Evolutionary conservation across 2,888 invertebrate species (phyloP).

Genomic region (Ptychoptera albimana): DNA sequence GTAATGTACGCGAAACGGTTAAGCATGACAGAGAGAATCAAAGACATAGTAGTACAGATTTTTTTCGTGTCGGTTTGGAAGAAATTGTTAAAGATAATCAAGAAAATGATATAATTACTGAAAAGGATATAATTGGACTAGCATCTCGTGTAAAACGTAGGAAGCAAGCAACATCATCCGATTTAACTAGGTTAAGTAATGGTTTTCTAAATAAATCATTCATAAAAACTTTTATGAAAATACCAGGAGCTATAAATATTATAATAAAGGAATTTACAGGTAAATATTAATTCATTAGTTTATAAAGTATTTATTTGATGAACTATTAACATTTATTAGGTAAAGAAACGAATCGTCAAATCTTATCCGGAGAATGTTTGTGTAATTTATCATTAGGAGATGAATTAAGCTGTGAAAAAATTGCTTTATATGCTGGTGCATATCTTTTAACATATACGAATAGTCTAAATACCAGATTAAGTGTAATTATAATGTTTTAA

Average conservation of each 20-base stretch:
- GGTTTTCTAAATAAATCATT: conserved; percentile 24
- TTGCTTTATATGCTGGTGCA: conserved; percentile 20
- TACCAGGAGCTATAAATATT: conserved; percentile 23
- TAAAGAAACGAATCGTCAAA: conserved; percentile 17
- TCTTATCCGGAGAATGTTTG: conserved; percentile 22
- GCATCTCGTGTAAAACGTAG: conserved; percentile 23
- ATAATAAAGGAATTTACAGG: conserved; percentile 26
- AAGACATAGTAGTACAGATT: conserved; percentile 18
- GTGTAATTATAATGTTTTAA: conserved; percentile 9
- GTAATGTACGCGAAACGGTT: conserved; percentile 14
- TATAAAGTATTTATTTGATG: neutral
- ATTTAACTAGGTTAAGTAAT: conserved; percentile 23
- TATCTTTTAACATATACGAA: conserved; percentile 24
- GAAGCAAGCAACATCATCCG: conserved; percentile 22
- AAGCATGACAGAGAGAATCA: conserved; percentile 16
- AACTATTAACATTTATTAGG: conserved; percentile 13
- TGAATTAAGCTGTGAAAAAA: conserved; percentile 22
- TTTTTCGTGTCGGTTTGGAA: conserved; percentile 22
- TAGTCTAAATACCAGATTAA: conserved; percentile 17
- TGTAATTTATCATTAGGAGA: conserved; percentile 27
- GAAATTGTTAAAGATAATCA: conserved; percentile 19
- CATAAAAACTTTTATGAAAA: conserved; percentile 21
- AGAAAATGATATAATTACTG: conserved; percentile 19
- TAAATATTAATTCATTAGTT: conserved; percentile 6
- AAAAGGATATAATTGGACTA: conserved; percentile 22